phyloP scores from a whole-genome alignment of 2,113 vertebrate genomes.

The Arothron firmamentum region DNA sequence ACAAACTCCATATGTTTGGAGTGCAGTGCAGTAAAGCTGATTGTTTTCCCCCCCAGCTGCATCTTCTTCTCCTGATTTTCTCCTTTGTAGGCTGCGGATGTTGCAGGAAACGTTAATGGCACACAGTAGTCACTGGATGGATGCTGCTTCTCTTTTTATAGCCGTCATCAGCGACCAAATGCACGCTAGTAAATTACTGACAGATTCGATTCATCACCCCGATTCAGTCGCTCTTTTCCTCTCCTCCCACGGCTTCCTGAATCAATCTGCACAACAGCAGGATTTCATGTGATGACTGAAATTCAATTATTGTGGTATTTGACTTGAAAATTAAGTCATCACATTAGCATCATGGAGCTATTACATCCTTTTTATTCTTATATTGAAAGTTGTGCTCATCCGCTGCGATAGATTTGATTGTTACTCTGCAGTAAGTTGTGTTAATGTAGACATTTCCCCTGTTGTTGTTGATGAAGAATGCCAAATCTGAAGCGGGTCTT shows the following conservation, averaged over 20 bases:
- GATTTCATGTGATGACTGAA: too few species aligned
- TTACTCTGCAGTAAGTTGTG: too few species aligned
- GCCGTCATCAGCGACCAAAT: background rate
- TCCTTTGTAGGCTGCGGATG: slow-evolving; percentile 13
- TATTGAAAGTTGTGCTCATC: too few species aligned
- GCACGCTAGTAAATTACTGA: slow-evolving; percentile 12
- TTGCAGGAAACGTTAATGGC: slow-evolving; percentile 11
- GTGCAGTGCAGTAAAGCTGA: background rate
- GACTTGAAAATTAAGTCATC: too few species aligned
- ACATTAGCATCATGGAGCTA: too few species aligned
- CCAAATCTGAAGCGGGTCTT: background rate
- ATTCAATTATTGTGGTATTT: too few species aligned
- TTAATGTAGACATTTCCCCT: too few species aligned
- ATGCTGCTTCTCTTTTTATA: background rate
- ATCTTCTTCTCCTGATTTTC: background rate
- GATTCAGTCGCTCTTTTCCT: background rate
- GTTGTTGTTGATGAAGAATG: background rate
- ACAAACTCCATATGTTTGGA: too few species aligned
- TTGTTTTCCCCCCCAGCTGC: background rate
- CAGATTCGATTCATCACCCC: background rate
- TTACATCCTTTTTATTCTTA: too few species aligned
- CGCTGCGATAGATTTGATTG: too few species aligned
- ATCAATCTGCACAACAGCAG: background rate
- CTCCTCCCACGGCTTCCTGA: background rate
- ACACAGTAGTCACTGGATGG: background rate